A percentile compares a stretch with the other conserved stretches of the same genome.
Evolutionary conservation across 1,140 invertebrate genomes (phyloP).

Genomic region (Lepidostoma basale): DNA sequence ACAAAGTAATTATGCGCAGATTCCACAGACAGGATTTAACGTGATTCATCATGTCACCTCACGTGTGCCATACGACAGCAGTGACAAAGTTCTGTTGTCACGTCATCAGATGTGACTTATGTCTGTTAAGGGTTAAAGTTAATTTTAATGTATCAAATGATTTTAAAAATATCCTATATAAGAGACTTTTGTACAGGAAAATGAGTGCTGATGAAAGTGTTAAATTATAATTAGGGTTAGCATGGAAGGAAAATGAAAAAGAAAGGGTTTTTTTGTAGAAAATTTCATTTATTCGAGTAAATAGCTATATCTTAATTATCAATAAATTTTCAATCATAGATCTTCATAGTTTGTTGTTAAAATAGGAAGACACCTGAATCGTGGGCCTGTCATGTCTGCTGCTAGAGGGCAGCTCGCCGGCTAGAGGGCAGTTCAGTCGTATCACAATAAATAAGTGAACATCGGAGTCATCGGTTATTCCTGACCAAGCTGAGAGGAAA

Average conservation of each 20-base stretch:
- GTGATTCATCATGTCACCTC: too few relatives aligned
- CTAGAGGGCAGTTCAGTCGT: conserved; percentile 37
- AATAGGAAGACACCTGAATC: conserved; percentile 53
- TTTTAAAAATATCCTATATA: background rate
- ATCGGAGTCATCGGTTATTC: conserved; percentile 21
- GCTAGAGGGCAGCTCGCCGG: conserved; percentile 1
- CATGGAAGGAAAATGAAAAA: background rate
- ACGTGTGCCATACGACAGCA: too few relatives aligned
- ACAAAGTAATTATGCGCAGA: too few relatives aligned
- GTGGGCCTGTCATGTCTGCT: conserved; percentile 25
- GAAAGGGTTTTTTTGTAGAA: conserved; percentile 47
- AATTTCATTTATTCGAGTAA: conserved; percentile 65
- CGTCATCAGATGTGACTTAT: too few relatives aligned
- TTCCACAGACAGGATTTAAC: too few relatives aligned
- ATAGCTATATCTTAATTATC: conserved; percentile 61
- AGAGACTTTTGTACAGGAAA: background rate
- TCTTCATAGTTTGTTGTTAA: conserved; percentile 36
- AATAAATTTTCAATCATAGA: conserved; percentile 45
- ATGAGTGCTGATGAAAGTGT: background rate
- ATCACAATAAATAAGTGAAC: conserved; percentile 45
- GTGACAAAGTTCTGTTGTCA: too few relatives aligned
- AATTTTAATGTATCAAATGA: too few relatives aligned
- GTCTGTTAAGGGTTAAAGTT: too few relatives aligned
- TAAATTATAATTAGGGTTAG: background rate
- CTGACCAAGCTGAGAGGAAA: conserved; percentile 18